Evolutionary conservation across 2,888 invertebrate species (phyloP).

Genomic region (Hirtodrosophila trivittata): DNA sequence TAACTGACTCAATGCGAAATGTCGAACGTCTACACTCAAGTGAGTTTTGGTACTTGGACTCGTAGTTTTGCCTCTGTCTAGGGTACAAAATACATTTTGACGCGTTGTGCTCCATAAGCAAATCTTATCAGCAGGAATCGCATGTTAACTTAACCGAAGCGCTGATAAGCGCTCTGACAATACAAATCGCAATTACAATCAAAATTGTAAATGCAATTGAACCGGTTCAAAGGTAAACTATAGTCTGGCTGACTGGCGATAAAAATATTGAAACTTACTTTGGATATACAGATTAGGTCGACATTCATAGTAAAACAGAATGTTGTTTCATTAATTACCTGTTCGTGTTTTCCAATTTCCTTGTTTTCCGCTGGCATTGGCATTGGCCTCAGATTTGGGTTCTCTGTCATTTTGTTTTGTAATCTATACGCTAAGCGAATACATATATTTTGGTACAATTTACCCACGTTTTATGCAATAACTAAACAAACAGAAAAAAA

Average conservation of each 20-base stretch:
- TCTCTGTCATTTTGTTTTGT: conserved; percentile 39
- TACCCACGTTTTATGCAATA: not conserved
- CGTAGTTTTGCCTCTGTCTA: no score
- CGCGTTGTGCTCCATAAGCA: conserved; percentile 6
- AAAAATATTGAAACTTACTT: conserved; percentile 3
- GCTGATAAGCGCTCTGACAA: conserved; percentile 41
- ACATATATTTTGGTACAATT: no score
- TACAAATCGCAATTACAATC: conserved; percentile 29
- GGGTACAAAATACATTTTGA: conserved; percentile 34
- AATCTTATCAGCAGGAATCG: conserved; percentile 57
- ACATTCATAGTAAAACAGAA: no score
- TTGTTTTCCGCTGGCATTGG: conserved; percentile 13
- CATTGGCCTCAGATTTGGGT: not conserved
- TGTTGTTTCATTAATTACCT: conserved; percentile 55
- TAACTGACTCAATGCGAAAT: conserved; percentile 21
- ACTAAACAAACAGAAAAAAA: not conserved
- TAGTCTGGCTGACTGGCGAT: conserved; percentile 18
- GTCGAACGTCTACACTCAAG: not conserved
- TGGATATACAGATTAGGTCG: no score
- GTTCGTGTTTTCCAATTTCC: conserved; percentile 33
- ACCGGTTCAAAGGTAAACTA: conserved; percentile 44
- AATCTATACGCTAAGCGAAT: no score
- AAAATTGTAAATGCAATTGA: conserved; percentile 31
- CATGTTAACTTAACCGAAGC: conserved; percentile 7
- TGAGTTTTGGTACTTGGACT: not conserved